These are phyloP conservation scores for Forpus xanthops DNA, from an alignment of 2,797 vertebrate species.

Conservation along the genomic window DNA sequence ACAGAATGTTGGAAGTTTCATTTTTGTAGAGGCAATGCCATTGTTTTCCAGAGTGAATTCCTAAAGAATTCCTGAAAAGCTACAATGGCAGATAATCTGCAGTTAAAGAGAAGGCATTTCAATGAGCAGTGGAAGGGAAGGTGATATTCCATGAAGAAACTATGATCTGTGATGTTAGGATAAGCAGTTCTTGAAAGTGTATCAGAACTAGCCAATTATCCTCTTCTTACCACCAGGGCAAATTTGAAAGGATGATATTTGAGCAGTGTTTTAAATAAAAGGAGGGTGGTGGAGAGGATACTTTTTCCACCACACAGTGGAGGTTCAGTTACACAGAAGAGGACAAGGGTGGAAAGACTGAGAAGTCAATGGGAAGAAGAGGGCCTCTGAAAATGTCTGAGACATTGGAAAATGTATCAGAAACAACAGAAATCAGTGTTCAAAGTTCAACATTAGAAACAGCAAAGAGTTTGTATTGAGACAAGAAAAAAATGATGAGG, in stretches of 20 bases:
- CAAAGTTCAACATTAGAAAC: not conserved
- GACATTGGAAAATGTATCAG: not conserved
- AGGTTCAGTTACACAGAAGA: constrained; percentile 53
- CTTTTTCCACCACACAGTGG: not conserved
- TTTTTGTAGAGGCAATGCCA: not conserved
- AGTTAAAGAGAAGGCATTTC: not conserved
- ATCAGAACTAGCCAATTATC: not conserved
- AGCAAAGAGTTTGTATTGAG: not conserved
- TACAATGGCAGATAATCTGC: not conserved
- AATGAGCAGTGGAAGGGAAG: not conserved
- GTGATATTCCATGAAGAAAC: not conserved
- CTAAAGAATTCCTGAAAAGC: not conserved
- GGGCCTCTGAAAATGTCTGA: not conserved
- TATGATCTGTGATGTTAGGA: not conserved
- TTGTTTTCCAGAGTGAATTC: not conserved
- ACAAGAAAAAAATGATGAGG: not conserved
- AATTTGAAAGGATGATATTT: not conserved
- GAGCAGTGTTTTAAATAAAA: not conserved
- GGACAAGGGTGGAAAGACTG: constrained; percentile 8
- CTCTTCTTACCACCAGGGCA: not conserved
- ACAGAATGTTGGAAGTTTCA: not conserved
- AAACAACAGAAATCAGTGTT: not conserved
- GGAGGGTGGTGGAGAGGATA: not conserved
- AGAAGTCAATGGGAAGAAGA: not conserved
- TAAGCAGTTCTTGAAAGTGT: not conserved